Percentiles rank a stretch among this genome's conserved stretches.
Conservation (phyloP, 2,113 vertebrate species). For the Crotalus horridus region DNA sequence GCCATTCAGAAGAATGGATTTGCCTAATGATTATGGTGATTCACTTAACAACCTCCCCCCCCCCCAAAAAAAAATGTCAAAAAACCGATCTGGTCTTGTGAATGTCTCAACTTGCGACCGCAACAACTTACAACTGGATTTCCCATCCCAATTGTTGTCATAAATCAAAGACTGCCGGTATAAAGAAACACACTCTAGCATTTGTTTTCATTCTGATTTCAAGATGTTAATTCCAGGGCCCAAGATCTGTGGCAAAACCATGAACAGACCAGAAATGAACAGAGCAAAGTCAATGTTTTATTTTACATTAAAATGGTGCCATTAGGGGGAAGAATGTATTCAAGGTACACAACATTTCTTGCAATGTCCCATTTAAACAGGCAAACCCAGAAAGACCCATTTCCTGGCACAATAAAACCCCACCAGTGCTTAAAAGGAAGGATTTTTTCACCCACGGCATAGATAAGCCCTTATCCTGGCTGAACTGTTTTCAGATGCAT, state of each 20-base stretch:
- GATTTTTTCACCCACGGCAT: constrained; percentile 39
- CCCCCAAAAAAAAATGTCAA: not conserved
- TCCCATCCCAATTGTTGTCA: not conserved
- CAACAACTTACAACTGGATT: not conserved
- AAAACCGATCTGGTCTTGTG: not conserved
- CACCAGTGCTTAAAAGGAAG: constrained; percentile 56
- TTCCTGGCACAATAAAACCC: constrained; percentile 71
- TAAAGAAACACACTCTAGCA: not conserved
- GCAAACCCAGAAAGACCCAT: constrained; percentile 68
- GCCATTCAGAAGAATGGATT: not conserved
- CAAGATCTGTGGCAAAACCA: not conserved
- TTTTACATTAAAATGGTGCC: constrained; percentile 92
- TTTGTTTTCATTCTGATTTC: not conserved
- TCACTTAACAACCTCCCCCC: not conserved
- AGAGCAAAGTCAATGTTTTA: constrained; percentile 76
- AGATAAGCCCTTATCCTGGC: constrained; percentile 76
- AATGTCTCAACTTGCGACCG: not conserved
- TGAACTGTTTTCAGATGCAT: constrained; percentile 76
- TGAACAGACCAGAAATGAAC: constrained; percentile 27
- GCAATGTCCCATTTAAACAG: constrained; percentile 70
- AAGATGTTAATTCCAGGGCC: not conserved
- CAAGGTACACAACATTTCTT: constrained; percentile 75
- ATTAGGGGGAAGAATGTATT: constrained; percentile 72
- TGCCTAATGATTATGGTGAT: not conserved
- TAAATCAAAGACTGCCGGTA: not conserved